Conservation (phyloP, 2,888 invertebrate genomes). For the Rhagophthalmus giganteus region DNA sequence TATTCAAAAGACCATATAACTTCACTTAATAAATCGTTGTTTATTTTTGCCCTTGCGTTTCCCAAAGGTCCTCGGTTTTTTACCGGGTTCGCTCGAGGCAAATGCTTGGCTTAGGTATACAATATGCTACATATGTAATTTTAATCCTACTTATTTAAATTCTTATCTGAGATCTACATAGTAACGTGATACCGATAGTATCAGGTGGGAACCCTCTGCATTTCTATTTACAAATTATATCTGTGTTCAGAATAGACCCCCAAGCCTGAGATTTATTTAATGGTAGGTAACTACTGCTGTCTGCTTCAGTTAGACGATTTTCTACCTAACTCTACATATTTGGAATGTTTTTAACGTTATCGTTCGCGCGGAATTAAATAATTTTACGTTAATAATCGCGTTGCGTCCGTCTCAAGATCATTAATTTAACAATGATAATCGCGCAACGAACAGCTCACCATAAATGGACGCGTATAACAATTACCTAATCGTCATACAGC, state of each 20-base stretch:
- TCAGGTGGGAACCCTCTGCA: slow-evolving; percentile 43
- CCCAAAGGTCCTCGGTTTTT: slow-evolving; percentile 45
- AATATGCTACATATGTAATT: slow-evolving; percentile 55
- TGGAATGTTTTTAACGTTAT: too few relatives aligned
- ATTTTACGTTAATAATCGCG: too few relatives aligned
- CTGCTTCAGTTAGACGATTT: too few relatives aligned
- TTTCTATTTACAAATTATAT: slow-evolving; percentile 44
- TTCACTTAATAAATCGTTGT: slow-evolving; percentile 33
- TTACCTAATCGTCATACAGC: too few relatives aligned
- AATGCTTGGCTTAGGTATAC: slow-evolving; percentile 40
- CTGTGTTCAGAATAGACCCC: slow-evolving; percentile 37
- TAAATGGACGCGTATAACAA: too few relatives aligned
- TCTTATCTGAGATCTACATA: slow-evolving; percentile 52
- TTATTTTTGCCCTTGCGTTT: slow-evolving; percentile 39
- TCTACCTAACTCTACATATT: too few relatives aligned
- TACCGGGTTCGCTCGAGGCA: slow-evolving; percentile 36
- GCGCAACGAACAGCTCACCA: too few relatives aligned
- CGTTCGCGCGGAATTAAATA: too few relatives aligned
- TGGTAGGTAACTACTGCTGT: too few relatives aligned
- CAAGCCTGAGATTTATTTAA: slow-evolving; percentile 33
- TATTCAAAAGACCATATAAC: slow-evolving; percentile 40
- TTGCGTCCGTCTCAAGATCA: too few relatives aligned
- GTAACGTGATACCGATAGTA: slow-evolving; percentile 55
- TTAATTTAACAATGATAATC: too few relatives aligned
- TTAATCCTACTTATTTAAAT: slow-evolving; percentile 56